Base-by-base conservation (phyloP, 2,888 invertebrate species). In the Prosapia bicincta region DNA sequence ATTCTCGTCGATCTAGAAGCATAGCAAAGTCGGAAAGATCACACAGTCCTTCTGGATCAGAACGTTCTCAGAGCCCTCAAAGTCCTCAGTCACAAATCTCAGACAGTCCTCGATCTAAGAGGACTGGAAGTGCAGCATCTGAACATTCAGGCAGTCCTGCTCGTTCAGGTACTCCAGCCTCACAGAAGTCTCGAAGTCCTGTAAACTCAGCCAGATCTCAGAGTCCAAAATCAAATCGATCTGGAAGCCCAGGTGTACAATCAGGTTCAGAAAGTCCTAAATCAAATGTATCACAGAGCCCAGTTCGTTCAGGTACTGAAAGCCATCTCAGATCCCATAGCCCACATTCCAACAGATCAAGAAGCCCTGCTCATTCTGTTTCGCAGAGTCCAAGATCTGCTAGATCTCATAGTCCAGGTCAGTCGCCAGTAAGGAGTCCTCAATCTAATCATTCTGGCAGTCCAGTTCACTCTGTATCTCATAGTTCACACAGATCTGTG, bases 1-100 rank as follows among this genome's bases (percentile, higher is more conserved):
- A 70, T 20, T 32, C 23, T 6, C 70, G 25, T 20, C 73, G 69
- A 13, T 76, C 76, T 26, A 73, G 43, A 25, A 76, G 76, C 66
- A 68, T 71, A 15, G 76, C 76, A 32, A 69, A 54, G 13, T 79
- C 79, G 2, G 67, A 71, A 3, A 79, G 78, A n/a, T 78, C 79
- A 10, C 77, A 69, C 0, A 79, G 79, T 70, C 78, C 38, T 13
- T 38, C 54, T 20, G 54, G 20, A 54, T 54, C 54, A 20, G 54
- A 54, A 20, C n/a, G 54, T n/a, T 54, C 54, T 2, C 54, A n/a
- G 13, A 54, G 54, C 13, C 54, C n/a, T 1, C 20, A 20, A 2
- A 54, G 54, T 20, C 54, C n/a, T 1, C 20, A 20, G 5, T 54
- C 54, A 20, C 20, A 54, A 10, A n/a, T n/a, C 3, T 54, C 54